Evolutionary conservation across 1,140 invertebrate species (phyloP).

Genomic region (Lepidurus packardi): DNA sequence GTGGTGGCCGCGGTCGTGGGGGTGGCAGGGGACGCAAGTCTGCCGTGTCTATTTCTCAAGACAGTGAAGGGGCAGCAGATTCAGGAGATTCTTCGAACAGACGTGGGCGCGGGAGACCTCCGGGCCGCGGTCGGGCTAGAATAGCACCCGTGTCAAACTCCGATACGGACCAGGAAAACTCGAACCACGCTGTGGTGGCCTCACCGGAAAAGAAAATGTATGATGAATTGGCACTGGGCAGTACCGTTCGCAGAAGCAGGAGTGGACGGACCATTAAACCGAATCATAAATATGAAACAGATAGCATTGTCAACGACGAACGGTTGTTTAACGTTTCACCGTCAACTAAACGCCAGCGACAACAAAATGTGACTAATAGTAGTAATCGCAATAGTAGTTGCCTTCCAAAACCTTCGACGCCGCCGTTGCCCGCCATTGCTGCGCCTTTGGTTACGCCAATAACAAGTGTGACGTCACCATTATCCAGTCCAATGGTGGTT

Average conservation of each 20-base stretch:
- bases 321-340: background rate
- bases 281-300: background rate
- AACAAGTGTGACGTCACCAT: background rate
- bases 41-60: background rate
- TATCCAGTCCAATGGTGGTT: background rate
- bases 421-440: background rate
- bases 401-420: background rate
- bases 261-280: conserved; percentile 4
- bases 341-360: background rate
- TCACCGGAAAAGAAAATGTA: background rate
- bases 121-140: background rate
- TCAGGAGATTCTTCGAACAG: background rate
- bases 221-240: background rate
- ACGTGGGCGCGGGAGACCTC: background rate
- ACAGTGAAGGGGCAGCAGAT: background rate
- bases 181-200: background rate
- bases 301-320: background rate
- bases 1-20: conserved; percentile 14
- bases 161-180: background rate
- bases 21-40: background rate
- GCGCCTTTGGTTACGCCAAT: background rate
- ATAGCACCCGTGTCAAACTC: background rate
- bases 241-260: background rate
- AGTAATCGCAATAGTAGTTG: background rate
- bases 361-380: background rate